These are phyloP conservation scores for Aphelinus atriplicis DNA, from an alignment of 1,140 invertebrate species.

Conservation along the genomic window DNA sequence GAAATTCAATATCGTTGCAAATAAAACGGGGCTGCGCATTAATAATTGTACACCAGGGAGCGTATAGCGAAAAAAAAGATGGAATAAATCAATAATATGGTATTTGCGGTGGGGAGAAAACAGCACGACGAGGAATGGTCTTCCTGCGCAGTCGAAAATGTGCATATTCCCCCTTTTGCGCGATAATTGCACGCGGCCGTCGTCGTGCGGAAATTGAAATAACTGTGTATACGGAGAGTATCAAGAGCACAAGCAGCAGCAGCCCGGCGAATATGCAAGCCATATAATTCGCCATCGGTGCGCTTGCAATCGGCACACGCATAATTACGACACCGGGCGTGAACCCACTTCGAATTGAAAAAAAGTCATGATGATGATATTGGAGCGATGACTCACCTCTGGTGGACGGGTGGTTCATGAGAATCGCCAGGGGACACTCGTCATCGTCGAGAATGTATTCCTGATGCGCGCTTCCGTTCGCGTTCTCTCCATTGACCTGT, in stretches of 20 bases:
- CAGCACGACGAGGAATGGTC: too few species aligned
- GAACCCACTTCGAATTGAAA: background rate
- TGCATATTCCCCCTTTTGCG: too few species aligned
- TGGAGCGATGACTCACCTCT: slow-evolving; percentile 73
- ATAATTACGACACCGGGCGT: background rate
- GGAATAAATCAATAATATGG: too few species aligned
- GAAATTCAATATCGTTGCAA: too few species aligned
- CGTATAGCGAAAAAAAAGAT: too few species aligned
- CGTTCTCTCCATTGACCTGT: slow-evolving; percentile 76
- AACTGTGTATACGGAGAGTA: too few species aligned
- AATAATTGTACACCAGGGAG: too few species aligned
- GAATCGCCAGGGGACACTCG: slow-evolving; percentile 94
- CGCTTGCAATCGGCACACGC: background rate
- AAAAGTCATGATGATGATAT: slow-evolving; percentile 10
- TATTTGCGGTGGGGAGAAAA: too few species aligned
- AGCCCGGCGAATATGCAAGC: background rate
- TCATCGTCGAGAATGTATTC: slow-evolving; percentile 97
- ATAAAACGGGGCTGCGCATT: too few species aligned
- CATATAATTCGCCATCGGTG: slow-evolving; percentile 4
- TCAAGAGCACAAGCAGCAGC: background rate
- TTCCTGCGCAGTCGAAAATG: too few species aligned
- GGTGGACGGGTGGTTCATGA: slow-evolving; percentile 88
- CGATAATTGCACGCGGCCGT: too few species aligned
- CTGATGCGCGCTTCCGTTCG: slow-evolving; percentile 67
- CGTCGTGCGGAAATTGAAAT: too few species aligned